phyloP scores from a whole-genome alignment of 2,888 invertebrate species.

The Heliconius aoede region DNA sequence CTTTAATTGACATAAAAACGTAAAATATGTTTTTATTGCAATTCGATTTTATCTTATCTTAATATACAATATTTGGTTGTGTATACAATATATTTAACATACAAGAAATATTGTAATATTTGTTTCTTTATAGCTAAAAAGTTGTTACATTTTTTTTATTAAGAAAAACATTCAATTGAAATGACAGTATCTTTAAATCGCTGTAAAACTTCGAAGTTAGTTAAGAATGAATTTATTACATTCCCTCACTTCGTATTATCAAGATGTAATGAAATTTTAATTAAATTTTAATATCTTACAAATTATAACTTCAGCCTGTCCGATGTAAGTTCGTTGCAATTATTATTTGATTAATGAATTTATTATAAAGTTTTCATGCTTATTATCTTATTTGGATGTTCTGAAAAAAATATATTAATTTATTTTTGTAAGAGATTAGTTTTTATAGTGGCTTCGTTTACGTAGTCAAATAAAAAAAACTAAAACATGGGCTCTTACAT shows the following conservation, averaged over 20 bases:
- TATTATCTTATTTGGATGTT: background rate
- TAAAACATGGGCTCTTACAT: too few relatives aligned
- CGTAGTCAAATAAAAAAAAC: too few relatives aligned
- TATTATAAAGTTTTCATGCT: background rate
- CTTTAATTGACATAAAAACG: background rate
- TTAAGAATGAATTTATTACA: constrained; percentile 32
- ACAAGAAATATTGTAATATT: too few relatives aligned
- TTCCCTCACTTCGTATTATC: constrained; percentile 23
- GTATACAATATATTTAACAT: too few relatives aligned
- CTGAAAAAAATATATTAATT: too few relatives aligned
- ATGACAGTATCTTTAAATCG: background rate
- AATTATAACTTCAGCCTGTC: constrained; percentile 17
- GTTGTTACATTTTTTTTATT: background rate
- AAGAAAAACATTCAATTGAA: background rate
- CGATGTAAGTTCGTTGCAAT: background rate
- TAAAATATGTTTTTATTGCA: background rate
- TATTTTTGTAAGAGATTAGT: too few relatives aligned
- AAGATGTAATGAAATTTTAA: constrained; percentile 30
- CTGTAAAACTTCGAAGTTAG: constrained; percentile 11
- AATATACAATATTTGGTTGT: too few relatives aligned
- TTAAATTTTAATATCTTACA: constrained; percentile 22
- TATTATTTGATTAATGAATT: background rate
- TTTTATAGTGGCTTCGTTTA: too few relatives aligned
- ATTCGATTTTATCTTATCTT: too few relatives aligned
- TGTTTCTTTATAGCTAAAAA: too few relatives aligned